These are phyloP conservation scores for Aptenodytes forsteri DNA, from an alignment of 2,113 vertebrate species.

Conservation along the genomic window DNA sequence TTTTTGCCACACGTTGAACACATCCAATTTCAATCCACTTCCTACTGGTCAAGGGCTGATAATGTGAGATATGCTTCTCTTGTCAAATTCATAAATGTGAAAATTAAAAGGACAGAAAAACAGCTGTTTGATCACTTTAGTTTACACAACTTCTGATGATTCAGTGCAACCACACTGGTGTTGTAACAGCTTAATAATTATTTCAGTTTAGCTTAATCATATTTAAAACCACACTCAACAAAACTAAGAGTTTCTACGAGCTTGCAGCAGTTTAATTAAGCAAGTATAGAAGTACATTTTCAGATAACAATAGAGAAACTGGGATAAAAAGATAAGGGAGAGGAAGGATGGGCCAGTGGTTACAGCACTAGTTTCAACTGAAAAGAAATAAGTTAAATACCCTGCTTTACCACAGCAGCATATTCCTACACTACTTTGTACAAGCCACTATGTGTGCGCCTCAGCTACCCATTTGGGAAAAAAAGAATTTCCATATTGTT, in stretches of 20 bases:
- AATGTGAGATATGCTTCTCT: not conserved
- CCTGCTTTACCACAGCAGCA: not conserved
- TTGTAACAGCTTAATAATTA: not conserved
- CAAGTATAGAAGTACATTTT: not conserved
- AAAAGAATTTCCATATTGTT: not conserved
- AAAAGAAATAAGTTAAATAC: not conserved
- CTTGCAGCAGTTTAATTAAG: not conserved
- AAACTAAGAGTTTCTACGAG: not conserved
- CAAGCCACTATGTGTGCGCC: not conserved
- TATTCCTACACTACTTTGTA: not conserved
- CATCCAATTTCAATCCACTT: not conserved
- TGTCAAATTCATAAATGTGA: not conserved
- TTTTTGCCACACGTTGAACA: not conserved
- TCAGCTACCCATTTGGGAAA: not conserved
- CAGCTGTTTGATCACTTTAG: not conserved
- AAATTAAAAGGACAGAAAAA: not conserved
- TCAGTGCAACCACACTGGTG: not conserved
- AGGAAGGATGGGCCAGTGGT: not conserved
- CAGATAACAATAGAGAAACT: not conserved
- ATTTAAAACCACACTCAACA: not conserved
- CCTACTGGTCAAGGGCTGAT: not conserved
- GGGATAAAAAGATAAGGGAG: not conserved
- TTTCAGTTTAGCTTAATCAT: not conserved
- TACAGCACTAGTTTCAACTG: not conserved
- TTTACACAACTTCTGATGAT: not conserved